Evolutionary conservation across 2,113 vertebrate genomes (phyloP), one percentile per base, ranked within the genome.

Genomic region (Otolemur garnettii): DNA sequence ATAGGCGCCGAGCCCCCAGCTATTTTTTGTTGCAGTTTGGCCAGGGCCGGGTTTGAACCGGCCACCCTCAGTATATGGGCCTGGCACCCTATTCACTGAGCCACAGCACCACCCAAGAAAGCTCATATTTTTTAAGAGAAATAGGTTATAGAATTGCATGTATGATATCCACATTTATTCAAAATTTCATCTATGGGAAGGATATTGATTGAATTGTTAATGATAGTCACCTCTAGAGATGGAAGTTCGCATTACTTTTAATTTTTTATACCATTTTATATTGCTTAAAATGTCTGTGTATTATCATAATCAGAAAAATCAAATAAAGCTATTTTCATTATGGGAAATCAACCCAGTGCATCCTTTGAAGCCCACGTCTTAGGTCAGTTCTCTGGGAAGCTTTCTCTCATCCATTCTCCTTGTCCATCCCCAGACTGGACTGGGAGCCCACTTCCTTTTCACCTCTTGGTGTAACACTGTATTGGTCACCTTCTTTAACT

Each of bases 321-420:
- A 95, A 96, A 96, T 96, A 95, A 97, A 97, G 71, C 64, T 83
- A 90, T 95, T 97, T 96, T 96, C 85, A 87, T 53, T 81, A 22
- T 84, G 38, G 38, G 66, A 60, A 35, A 89, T 74, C 9, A 94
- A 57, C 45, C 24, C 28, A 28, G 8, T 84, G 68, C 83, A 87
- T 92, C 72, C 21, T 72, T 90, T 81, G 91, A 88, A 38, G 72
- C 82, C 59, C 38, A 24, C 30, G 45, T 68, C 78, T 17, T 28
- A 38, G n/a, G 21, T 80, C 55, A 64, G 26, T 81, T 89, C 50
- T 62, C 84, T 33, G 26, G 35, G 74, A 45, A 72, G 77, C 19
- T 69, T 88, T 87, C 50, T 66, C 60, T 30, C 53, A 33, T 7
- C 30, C 7, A 42, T 35, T 77, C 4, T 19, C 57, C 15, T 5